Base-by-base conservation (phyloP, 64 coral and sea anemone species). In the Exaiptasia diaphana region DNA sequence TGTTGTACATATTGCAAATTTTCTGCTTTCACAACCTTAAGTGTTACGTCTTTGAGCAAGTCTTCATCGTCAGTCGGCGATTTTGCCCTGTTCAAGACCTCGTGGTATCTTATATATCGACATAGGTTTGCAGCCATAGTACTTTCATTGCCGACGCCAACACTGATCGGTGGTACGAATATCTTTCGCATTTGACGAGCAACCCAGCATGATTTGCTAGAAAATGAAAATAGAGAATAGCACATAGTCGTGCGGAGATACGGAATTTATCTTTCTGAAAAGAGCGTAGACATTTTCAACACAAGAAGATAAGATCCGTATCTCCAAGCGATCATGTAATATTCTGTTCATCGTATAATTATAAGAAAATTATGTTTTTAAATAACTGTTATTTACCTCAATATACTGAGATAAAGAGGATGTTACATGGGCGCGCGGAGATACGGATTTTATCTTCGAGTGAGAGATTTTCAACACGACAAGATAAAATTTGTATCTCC, bases 71-170 rank as follows among this genome's bases (percentile, higher is more conserved):
- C 53, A n/a, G 17, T 15, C 33, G 82, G 82, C 40, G 71, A 31
- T 9, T 78, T 1, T 26, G 69, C 38, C 2, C 23, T n/a, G 5
- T 21, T 40, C 20, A 87, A 26, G 18, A 73, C 84, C 54, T 39
- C 9, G 21, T 78, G 11, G 25, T 57, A 69, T 36, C 84, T 61
- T 28, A 78, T 54, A 5, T 67, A 87, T 33, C 76, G 75, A 2
- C 10, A 40, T 32, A 87, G 44, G 24, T 87, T 87, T 34, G 4
- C 41, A 18, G 74, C 46, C 84, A 87, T 78, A 32, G 42, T 30
- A 3, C 32, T 23, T 45, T 78, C 74, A 5, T 24, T 37, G 29
- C 49, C 10, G 15, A 65, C 7, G 39, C 38, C 3, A n/a, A n/a
- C n/a, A 53, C 21, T 64, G 12, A 87, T 43, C 18, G 73, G 73